Conservation (phyloP, 2,113 vertebrate species). For the Sinocyclocheilus anshuiensis region DNA sequence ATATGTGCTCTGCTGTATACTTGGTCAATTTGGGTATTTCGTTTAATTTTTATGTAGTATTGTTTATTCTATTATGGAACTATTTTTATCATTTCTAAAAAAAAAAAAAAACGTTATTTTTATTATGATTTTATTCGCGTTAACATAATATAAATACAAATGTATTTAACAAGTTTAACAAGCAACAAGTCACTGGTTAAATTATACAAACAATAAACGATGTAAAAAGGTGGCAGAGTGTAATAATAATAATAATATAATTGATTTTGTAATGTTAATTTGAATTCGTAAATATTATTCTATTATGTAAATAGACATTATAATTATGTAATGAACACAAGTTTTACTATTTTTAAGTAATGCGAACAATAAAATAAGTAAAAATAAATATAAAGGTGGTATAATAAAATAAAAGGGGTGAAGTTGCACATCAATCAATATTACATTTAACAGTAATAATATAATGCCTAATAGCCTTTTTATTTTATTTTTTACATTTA, state of each 20-base stretch:
- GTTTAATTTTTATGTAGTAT: neutral
- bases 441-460: neutral
- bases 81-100: no score
- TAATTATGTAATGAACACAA: no score
- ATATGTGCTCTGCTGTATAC: neutral
- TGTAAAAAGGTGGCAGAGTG: neutral
- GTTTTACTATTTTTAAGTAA: neutral
- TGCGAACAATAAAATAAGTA: neutral
- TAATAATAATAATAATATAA: neutral
- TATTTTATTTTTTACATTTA: neutral
- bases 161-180: neutral
- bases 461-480: no score
- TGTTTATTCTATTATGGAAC: neutral
- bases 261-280: no score
- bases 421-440: neutral
- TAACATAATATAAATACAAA: neutral
- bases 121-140: no score
- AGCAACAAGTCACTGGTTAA: neutral
- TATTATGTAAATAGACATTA: neutral
- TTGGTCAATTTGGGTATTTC: neutral
- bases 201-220: neutral
- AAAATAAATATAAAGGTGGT: neutral
- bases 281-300: neutral
- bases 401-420: neutral
- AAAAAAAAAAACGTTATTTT: no score